Conservation (phyloP, 2,113 vertebrate genomes). For the Lagopus muta region DNA sequence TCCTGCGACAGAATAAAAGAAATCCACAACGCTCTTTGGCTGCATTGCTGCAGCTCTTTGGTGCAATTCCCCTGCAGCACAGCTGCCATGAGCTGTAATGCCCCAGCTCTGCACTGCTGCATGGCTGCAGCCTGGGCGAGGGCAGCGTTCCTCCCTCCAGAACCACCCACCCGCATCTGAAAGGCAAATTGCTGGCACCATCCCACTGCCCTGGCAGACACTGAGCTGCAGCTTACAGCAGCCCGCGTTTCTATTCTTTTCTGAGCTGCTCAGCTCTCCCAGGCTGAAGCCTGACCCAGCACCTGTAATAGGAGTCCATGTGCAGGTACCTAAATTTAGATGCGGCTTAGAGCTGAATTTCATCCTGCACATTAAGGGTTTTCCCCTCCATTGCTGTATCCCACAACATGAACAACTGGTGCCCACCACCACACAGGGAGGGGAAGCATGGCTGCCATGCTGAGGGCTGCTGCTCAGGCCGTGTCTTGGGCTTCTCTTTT, state of each 20-base stretch:
- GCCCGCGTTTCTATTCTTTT: fast-evolving
- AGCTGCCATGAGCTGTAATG: not conserved
- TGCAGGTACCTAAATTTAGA: not conserved
- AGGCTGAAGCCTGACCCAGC: not conserved
- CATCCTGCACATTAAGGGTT: fast-evolving
- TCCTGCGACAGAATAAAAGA: too few relatives aligned
- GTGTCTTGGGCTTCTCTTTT: fast-evolving
- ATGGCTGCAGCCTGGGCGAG: not conserved
- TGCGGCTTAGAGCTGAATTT: fast-evolving
- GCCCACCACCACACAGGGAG: fast-evolving
- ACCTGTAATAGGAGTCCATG: not conserved
- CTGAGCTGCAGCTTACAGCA: not conserved
- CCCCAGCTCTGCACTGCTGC: fast-evolving
- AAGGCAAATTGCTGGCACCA: not conserved
- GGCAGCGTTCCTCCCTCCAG: not conserved
- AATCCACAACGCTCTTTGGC: not conserved
- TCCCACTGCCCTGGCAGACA: not conserved
- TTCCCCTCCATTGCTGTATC: fast-evolving
- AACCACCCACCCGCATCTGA: not conserved
- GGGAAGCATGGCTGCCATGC: fast-evolving
- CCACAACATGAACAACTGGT: not conserved
- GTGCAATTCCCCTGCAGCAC: not conserved
- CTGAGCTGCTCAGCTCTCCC: not conserved
- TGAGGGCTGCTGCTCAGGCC: fast-evolving
- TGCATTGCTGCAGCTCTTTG: fast-evolving